These are phyloP conservation scores for Rhinoderma darwinii DNA, from an alignment of 2,113 vertebrate species.

Conservation along the genomic window DNA sequence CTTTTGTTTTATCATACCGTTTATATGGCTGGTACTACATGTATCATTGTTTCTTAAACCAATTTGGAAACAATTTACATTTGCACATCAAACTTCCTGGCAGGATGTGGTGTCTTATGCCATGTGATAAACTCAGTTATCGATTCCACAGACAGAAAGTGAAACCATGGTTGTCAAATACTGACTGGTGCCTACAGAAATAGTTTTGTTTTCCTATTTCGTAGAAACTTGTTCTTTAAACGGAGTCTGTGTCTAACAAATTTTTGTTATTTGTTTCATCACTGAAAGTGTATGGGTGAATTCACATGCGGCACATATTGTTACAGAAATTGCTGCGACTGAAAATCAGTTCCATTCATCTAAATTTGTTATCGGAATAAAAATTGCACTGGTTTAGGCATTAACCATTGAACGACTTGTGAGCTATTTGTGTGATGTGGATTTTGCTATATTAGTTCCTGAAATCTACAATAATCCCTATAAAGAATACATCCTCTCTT, in stretches of 20 bases:
- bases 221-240: not conserved
- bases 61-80: not conserved
- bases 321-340: too few species aligned
- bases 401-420: too few species aligned
- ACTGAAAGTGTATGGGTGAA: not conserved
- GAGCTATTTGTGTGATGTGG: too few species aligned
- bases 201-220: not conserved
- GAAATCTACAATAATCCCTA: too few species aligned
- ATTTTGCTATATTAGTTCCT: too few species aligned
- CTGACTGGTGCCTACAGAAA: not conserved
- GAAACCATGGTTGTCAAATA: not conserved
- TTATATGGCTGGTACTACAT: not conserved
- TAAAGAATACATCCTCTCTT: too few species aligned
- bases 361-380: too few species aligned
- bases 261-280: not conserved
- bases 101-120: slow-evolving; percentile 9
- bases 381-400: too few species aligned
- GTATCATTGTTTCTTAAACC: not conserved
- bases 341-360: too few species aligned
- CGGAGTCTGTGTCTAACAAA: too few species aligned
- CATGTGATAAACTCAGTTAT: not conserved
- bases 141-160: not conserved
- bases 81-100: not conserved
- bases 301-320: too few species aligned
- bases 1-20: not conserved